A percentile compares a stretch with the other conserved stretches of the same genome.
Conservation (phyloP, 1,140 invertebrate genomes). For the Bactericera cockerelli region DNA sequence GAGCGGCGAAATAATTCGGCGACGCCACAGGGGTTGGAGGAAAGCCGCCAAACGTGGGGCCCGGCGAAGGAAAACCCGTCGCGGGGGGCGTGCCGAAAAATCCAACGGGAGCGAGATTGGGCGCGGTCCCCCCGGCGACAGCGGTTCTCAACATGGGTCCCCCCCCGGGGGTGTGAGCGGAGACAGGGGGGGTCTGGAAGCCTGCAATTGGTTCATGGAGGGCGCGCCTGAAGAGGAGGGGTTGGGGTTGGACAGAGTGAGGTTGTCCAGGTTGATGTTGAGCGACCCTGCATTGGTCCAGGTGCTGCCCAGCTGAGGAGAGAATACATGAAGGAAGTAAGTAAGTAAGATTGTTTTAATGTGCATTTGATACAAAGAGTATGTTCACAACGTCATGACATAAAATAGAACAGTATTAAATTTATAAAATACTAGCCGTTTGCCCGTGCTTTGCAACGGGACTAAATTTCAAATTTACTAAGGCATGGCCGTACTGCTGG, state of each 20-base stretch:
- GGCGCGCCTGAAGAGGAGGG: constrained; percentile 45
- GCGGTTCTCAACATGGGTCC: not conserved
- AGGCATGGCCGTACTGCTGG: no score
- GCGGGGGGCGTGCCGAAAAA: no score
- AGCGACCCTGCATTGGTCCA: constrained; percentile 67
- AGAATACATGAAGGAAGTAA: no score
- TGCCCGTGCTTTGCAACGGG: no score
- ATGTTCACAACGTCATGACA: no score
- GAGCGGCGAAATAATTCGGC: not conserved
- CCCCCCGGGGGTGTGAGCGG: not conserved
- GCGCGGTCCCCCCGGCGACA: not conserved
- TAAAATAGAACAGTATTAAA: no score
- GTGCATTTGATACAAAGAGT: no score
- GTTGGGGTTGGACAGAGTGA: constrained; percentile 48
- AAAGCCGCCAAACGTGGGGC: not conserved
- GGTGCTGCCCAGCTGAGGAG: constrained; percentile 53
- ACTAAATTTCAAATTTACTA: no score
- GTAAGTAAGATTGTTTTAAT: no score
- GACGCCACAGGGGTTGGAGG: not conserved
- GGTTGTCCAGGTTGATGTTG: constrained; percentile 81
- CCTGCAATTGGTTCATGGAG: constrained; percentile 79
- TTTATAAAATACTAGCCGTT: no score
- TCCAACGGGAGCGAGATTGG: not conserved
- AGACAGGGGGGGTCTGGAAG: constrained; percentile 30
- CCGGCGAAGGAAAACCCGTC: not conserved